phyloP scores from a whole-genome alignment of 1,140 invertebrate genomes.

The Helicoverpa armigera region DNA sequence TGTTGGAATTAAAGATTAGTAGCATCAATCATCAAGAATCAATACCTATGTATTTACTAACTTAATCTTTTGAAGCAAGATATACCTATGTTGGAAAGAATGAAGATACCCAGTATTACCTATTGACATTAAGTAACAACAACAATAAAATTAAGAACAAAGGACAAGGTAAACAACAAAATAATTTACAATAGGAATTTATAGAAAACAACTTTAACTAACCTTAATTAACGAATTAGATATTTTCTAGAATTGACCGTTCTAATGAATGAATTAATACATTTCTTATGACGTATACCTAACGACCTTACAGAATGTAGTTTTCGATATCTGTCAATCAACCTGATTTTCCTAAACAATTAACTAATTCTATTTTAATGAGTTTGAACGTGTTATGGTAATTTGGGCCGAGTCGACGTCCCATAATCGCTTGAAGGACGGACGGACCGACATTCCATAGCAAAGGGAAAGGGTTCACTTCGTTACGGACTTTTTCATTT shows the following conservation, averaged over 20 bases:
- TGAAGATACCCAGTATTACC: neutral
- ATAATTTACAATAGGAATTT: neutral
- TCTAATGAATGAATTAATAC: slow-evolving; percentile 1
- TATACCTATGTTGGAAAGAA: neutral
- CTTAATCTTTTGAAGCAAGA: no score
- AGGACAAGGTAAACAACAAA: neutral
- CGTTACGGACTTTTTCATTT: slow-evolving; percentile 41
- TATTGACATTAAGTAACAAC: no score
- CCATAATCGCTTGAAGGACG: slow-evolving; percentile 81
- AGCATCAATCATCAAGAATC: no score
- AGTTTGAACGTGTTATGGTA: slow-evolving; percentile 68
- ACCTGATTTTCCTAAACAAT: slow-evolving; percentile 65
- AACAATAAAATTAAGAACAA: neutral
- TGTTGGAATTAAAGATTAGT: no score
- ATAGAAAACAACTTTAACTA: neutral
- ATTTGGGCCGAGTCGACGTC: slow-evolving; percentile 77
- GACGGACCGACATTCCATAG: slow-evolving; percentile 69
- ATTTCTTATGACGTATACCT: slow-evolving; percentile 12
- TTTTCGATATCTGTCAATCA: slow-evolving; percentile 38
- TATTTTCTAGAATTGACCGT: neutral
- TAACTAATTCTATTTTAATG: slow-evolving; percentile 79
- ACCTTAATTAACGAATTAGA: neutral
- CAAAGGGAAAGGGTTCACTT: slow-evolving; percentile 53
- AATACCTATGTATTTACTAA: no score
- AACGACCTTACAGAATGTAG: slow-evolving; percentile 31